Base-by-base conservation (phyloP, 2,888 invertebrate genomes). In the Siphlonurus alternatus region DNA sequence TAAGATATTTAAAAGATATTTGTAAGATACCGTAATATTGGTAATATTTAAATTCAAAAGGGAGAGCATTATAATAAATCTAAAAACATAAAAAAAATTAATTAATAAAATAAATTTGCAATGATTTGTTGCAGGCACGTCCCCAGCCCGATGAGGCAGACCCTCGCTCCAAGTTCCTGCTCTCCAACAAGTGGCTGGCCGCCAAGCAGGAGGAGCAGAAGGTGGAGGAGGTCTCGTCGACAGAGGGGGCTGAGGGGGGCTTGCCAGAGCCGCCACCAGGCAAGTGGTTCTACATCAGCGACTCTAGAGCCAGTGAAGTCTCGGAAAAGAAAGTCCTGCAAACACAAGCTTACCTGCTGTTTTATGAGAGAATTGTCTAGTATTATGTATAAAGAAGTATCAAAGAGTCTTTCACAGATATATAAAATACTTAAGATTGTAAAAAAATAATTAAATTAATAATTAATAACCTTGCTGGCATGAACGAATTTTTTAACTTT, bases 211-310 rank as follows among this genome's bases (percentile, higher is more conserved):
- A 75, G 38, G 77, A 78, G 62, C 70, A 73, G 1, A 77, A 77
- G 24, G 76, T 77, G 66, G 68, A 74, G 54, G 66, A 74, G 62
- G n/a, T n/a, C n/a, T n/a, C n/a, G n/a, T 75, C 72, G 10, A 76
- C 74, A 25, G 54, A 22, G 18, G 53, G 19, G 23, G 56, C 51
- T 1, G 63, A 62, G n/a, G 64, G 76, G 1, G 72, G 74, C 0
- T 75, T 74, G 38, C 69, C 77, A 0, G 70, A 75, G 69, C 77
- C 84, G 2, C 81, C 87, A 1, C 75, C 82, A 1, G 92, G 92
- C 15, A 86, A 85, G 71, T 98, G 98, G 98, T 98, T 89, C 78
- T 89, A 89, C 74, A 87, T 95, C 62, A 95, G 95, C 65, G 98
- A 98, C 78, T 88, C 89, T 65, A 83, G 87, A 72, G 93, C 96